Base-by-base conservation (phyloP, 2,797 vertebrate genomes). In the Muraenolepis orangiensis region DNA sequence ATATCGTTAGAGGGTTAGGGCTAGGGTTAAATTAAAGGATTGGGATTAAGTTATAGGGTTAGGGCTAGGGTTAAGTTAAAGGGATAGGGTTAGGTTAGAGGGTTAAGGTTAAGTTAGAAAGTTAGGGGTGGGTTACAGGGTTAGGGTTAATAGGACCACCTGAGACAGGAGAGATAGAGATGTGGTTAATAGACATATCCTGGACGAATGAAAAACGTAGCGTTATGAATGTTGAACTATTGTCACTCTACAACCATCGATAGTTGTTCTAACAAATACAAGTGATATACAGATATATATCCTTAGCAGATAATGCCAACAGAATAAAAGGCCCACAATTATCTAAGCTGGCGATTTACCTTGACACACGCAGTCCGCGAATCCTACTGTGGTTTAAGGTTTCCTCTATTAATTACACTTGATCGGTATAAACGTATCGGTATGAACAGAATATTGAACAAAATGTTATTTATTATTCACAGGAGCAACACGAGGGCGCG, bases 291-390 rank as follows among this genome's bases (percentile, higher is more conserved):
- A 18, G 16, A 18, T 51, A 20, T 61, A n/a, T 23, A n/a, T 67
- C 3, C 28, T 67, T 18, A 67, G 28, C 66, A 30, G 28, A 30
- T 23, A 26, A 61, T 23, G 8, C 51, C 12, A 61, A 51, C 36
- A 38, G 36, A 20, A 51, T 34, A 51, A 51, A 18, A 51, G 16
- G 18, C 28, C 61, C 0, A 67, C 66, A 29, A 12, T 69, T 13
- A 40, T 76, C n/a, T 29, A 40, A 69, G 34, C 31, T 18, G 42
- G 46, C 3, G 72, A 4, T 71, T 86, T 85, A 89, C 87, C 89
- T 82, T 34, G 78, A 70, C 73, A 68, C 66, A 72, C 40, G 66
- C 29, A 67, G 69, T 74, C 68, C 68, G 3, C 72, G 23, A 34
- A 1, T 14, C 31, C 66, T 64, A 0, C 4, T 40, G 31, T 20